Evolutionary conservation across 2,888 invertebrate genomes (phyloP), one percentile per base, ranked within the genome.

Genomic region (Cyrtodaria siliqua): DNA sequence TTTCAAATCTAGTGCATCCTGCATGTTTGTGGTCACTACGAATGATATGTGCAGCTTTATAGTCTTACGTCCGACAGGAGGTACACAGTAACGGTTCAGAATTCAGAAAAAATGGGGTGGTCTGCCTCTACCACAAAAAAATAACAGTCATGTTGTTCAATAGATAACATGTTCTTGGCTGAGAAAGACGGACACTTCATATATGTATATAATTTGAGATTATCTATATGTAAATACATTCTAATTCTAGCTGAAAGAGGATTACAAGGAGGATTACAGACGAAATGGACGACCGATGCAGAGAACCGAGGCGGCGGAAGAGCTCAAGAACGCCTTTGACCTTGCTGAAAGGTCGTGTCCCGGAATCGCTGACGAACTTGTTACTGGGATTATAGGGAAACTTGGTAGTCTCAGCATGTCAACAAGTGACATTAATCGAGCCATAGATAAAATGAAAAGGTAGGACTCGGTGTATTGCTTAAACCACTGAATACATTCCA

Each of bases 261-360:
- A 87, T 8, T 90, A 89, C 44, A 80, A 84, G 44, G 89, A 87
- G 59, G 88, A 89, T 42, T 89, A 87, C 63, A 72, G 86, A 52
- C 76, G 89, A 26, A 83, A 86, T 18, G 88, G 90, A 38, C 79
- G 89, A 52, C 88, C 88, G 40, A 79, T 90, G n/a, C 87, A 87
- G 61, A 81, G 94, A 71, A 93, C 94, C 55, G 95, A 95, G 89
- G 96, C 96, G 85, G 95, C 97, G 81, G 97, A 97, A 90, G 97
- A 97, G 93, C 93, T 97, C 92, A 95, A 96, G 86, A 95, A 95
- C 92, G 97, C 97, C 69, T 97, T 97, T 94, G 97, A 97, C 93
- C 94, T 95, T 82, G 97, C 97, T 53, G 97, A 97, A 94, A 95
- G 96, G 87, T 95, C 96, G 85, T 96, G 96, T 93, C 97, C 97